Evolutionary conservation across 2,113 vertebrate species (phyloP).

Genomic region (Menidia beryllina): DNA sequence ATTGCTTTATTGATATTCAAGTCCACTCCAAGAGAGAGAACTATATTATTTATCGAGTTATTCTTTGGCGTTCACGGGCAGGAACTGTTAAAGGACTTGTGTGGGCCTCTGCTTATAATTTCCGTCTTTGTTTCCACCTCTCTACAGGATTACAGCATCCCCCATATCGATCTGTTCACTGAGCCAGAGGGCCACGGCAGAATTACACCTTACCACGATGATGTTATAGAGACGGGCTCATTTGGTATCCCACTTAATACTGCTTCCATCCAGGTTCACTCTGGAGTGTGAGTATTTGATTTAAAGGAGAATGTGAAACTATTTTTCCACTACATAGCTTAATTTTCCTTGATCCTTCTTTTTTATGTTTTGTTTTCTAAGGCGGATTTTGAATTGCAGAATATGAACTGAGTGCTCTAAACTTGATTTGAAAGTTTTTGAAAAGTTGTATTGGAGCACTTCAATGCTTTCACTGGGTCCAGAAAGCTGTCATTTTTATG

Average conservation of each 20-base stretch:
- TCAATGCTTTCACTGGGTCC: background rate
- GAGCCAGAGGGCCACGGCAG: slow-evolving; percentile 88
- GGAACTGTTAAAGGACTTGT: slow-evolving; percentile 13
- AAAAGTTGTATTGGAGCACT: background rate
- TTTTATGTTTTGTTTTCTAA: background rate
- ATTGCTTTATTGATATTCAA: slow-evolving; percentile 27
- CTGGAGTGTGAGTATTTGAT: slow-evolving; percentile 89
- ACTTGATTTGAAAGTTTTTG: too few relatives aligned
- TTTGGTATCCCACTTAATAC: slow-evolving; percentile 88
- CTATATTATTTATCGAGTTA: background rate
- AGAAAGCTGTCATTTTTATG: background rate
- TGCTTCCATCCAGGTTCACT: slow-evolving; percentile 91
- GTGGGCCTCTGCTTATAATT: slow-evolving; percentile 6
- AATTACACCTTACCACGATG: slow-evolving; percentile 86
- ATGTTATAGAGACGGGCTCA: slow-evolving; percentile 85
- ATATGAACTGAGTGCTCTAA: too few relatives aligned
- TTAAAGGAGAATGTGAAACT: background rate
- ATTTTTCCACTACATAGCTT: background rate
- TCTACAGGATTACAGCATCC: slow-evolving; percentile 90
- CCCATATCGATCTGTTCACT: slow-evolving; percentile 91
- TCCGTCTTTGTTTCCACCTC: slow-evolving; percentile 12
- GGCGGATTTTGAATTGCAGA: background rate
- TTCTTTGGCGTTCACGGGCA: background rate
- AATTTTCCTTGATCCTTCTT: background rate
- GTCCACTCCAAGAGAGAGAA: background rate